Conservation (phyloP, 2,113 vertebrate genomes). For the Siphamia tubifer region DNA sequence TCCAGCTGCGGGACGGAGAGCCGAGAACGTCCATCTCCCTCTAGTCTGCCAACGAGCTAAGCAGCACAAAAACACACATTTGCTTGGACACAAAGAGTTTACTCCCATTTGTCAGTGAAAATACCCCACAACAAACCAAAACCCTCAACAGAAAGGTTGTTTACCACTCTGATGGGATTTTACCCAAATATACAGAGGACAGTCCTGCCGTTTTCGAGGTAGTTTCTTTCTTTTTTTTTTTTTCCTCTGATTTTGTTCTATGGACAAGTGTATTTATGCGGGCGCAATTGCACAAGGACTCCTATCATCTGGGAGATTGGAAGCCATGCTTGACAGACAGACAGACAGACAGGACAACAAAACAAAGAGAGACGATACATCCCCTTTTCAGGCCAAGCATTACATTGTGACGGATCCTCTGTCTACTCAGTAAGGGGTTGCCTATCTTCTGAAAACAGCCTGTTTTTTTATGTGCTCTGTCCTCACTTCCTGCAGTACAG, state of each 20-base stretch:
- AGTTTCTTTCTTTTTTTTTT: neutral
- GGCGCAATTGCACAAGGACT: constrained; percentile 52
- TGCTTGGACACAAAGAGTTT: constrained; percentile 5
- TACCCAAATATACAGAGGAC: constrained; percentile 39
- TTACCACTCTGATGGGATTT: constrained; percentile 57
- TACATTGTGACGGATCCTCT: constrained; percentile 24
- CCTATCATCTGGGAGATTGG: constrained; percentile 34
- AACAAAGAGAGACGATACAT: constrained; percentile 2
- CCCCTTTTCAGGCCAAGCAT: constrained; percentile 6
- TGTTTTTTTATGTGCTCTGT: constrained; percentile 4
- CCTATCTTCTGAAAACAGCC: constrained; percentile 3
- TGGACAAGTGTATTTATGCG: constrained; percentile 47
- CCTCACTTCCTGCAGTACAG: constrained; percentile 21
- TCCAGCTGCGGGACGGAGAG: constrained; percentile 22
- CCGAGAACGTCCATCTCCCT: constrained; percentile 6
- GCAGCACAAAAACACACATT: constrained; percentile 24
- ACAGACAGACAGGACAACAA: constrained; percentile 4
- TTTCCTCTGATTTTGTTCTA: constrained; percentile 15
- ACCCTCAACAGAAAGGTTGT: constrained; percentile 34
- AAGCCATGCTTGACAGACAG: constrained; percentile 51
- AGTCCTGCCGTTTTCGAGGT: constrained; percentile 25
- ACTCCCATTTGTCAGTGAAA: constrained; percentile 18
- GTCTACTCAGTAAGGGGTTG: neutral
- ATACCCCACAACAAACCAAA: constrained; percentile 37
- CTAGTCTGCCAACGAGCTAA: constrained; percentile 22